Conservation (phyloP, 92 coral and sea anemone genomes). For the Phymanthus crucifer region DNA sequence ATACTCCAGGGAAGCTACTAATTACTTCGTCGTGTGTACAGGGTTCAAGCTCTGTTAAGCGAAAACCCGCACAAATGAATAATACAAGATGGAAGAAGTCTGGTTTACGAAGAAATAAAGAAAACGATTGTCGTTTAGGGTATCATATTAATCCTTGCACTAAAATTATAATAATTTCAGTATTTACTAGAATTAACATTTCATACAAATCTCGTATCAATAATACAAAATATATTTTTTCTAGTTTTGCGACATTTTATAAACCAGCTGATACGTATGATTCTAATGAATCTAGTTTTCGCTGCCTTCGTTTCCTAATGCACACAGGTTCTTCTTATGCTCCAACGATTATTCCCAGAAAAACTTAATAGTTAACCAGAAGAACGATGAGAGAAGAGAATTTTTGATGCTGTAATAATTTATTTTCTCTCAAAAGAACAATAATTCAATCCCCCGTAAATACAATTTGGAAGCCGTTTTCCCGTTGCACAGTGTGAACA, state of each 20-base stretch:
- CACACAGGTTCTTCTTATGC: too few relatives aligned
- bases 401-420: neutral
- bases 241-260: neutral
- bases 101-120: neutral
- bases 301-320: neutral
- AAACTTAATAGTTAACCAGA: neutral
- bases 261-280: neutral
- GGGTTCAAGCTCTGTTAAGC: neutral
- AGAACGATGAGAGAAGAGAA: neutral
- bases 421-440: neutral
- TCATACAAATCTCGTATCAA: neutral
- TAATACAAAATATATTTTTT: neutral
- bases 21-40: neutral
- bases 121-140: neutral
- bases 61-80: neutral
- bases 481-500: conserved; percentile 4
- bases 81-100: neutral
- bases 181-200: neutral
- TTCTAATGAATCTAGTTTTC: neutral
- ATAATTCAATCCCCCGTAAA: neutral
- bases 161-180: neutral
- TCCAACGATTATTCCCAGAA: too few relatives aligned
- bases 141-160: neutral
- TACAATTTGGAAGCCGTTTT: neutral
- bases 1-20: neutral